A percentile compares a stretch with the other conserved stretches of the same genome.
These are phyloP conservation scores for Xiphophorus birchmanni DNA, from an alignment of 2,797 vertebrate genomes.

Conservation along the genomic window DNA sequence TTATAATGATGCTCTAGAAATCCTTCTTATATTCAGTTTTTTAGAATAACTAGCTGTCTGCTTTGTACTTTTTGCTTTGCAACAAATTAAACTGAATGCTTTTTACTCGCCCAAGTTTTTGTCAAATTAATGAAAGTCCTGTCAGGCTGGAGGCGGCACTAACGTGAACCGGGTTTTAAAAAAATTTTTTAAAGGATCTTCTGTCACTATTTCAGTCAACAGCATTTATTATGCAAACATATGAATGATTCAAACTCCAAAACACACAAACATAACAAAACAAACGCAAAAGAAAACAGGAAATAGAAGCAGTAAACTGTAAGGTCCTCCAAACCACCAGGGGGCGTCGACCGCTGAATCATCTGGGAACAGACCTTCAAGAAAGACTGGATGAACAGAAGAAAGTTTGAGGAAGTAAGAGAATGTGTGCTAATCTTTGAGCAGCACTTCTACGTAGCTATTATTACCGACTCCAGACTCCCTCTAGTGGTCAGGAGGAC, in stretches of 20 bases:
- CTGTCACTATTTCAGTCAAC: slow-evolving; percentile 38
- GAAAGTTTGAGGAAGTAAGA: background rate
- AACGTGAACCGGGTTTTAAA: slow-evolving; percentile 16
- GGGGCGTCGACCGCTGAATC: background rate
- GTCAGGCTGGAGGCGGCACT: slow-evolving; percentile 24
- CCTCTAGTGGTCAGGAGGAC: background rate
- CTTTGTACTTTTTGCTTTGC: slow-evolving; percentile 82
- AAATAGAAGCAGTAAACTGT: background rate
- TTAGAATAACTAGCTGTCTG: slow-evolving; percentile 68
- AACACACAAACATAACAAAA: no score
- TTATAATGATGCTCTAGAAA: slow-evolving; percentile 61
- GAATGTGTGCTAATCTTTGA: background rate
- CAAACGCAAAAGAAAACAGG: background rate
- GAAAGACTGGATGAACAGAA: background rate
- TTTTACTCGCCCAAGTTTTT: slow-evolving; percentile 75
- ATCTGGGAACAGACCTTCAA: background rate
- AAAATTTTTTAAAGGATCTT: slow-evolving; percentile 14
- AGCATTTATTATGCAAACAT: slow-evolving; percentile 51
- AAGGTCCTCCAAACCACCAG: background rate
- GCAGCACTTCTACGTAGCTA: background rate
- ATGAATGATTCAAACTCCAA: background rate
- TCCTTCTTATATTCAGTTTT: slow-evolving; percentile 62
- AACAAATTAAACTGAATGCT: slow-evolving; percentile 81
- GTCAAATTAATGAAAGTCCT: slow-evolving; percentile 76
- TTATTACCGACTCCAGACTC: background rate